phyloP scores from a whole-genome alignment of 1,140 invertebrate genomes.

The Antheraea pernyi region DNA sequence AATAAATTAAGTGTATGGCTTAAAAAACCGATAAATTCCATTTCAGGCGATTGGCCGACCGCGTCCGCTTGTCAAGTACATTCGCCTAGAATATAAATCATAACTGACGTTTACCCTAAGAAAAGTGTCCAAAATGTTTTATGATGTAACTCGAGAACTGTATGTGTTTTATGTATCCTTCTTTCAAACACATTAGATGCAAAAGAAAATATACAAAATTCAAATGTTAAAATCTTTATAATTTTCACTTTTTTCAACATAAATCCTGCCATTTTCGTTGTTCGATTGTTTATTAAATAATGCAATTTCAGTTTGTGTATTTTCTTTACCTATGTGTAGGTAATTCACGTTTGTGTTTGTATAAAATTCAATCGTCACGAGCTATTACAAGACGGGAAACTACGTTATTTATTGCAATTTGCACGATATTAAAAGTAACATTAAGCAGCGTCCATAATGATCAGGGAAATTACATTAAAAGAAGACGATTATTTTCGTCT shows the following conservation, averaged over 20 bases:
- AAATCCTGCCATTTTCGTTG: neutral
- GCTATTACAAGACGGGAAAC: neutral
- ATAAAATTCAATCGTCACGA: conserved; percentile 1
- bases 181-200: too few relatives aligned
- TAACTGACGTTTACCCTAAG: too few relatives aligned
- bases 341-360: conserved; percentile 4
- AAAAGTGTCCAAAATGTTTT: too few relatives aligned
- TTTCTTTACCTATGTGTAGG: neutral
- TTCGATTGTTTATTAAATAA: neutral
- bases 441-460: neutral
- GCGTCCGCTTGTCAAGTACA: too few relatives aligned
- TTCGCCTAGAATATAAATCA: too few relatives aligned
- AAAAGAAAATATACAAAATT: too few relatives aligned
- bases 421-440: neutral
- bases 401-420: neutral
- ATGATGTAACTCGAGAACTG: too few relatives aligned
- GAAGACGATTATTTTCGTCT: neutral
- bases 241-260: neutral
- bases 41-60: too few relatives aligned
- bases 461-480: neutral
- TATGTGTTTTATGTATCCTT: too few relatives aligned
- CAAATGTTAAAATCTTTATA: too few relatives aligned
- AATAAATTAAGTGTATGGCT: too few relatives aligned
- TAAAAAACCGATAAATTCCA: too few relatives aligned
- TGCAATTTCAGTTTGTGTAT: neutral